Base-by-base conservation (phyloP, 2,888 invertebrate species). In the Cephus pulcher region DNA sequence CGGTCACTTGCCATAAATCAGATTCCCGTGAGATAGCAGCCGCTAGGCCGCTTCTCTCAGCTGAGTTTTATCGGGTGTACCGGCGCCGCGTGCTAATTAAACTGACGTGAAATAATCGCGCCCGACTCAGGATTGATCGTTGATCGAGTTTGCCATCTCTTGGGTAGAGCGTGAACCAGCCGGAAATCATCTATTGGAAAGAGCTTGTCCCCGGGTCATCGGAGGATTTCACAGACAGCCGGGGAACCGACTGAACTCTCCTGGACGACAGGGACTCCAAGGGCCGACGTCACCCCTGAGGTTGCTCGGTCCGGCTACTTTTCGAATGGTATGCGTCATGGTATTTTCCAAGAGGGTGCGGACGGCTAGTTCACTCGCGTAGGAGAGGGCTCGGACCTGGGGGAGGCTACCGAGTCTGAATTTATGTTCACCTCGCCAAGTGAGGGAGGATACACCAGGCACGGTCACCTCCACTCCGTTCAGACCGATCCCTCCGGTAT, bases 21-120 rank as follows among this genome's bases (percentile, higher is more conserved):
- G 91, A 91, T 91, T 90, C 90, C 87, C 89, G 86, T 88, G 90
- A 89, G 91, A 91, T 91, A 90, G 87, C 87, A 83, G 83, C n/a
- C 81, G 82, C 89, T 87, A 89, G 40, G 89, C 86, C 88, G 87
- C 89, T 88, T 87, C 89, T 88, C 89, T 86, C 84, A 83, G 85
- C 84, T 84, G 88, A 89, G 87, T 90, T 91, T 91, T 91, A 90
- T 90, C 90, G 87, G 88, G 84, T 87, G 87, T 86, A 88, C 89
- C 89, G 87, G 88, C 88, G 88, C 89, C 90, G 90, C 87, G 90
- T 89, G 89, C 90, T 91, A 91, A 91, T 91, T 91, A 91, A 91
- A 91, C 89, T 89, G 91, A 91, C 91, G 89, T 90, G 89, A 88
- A 91, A 91, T 90, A 90, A 91, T 91, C 90, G 89, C 88, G 87